Evolutionary conservation across 2,797 vertebrate genomes (phyloP), one percentile per base, ranked within the genome.

Genomic region (Pelobates cultripes): DNA sequence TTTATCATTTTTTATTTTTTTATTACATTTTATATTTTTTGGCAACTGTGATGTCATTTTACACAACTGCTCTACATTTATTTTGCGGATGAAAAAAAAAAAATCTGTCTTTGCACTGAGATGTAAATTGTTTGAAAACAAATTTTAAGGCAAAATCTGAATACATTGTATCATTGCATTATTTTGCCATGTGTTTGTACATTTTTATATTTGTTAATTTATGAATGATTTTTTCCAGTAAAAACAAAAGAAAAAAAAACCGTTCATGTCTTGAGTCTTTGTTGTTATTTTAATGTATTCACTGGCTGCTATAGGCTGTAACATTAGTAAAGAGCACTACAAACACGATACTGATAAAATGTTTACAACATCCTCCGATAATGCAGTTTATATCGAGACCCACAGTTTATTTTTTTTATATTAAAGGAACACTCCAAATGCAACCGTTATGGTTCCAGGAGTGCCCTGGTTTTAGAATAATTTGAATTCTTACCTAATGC

Each of bases 201-300:
- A 94, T 94, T 95, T 94, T 95, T 95, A 92, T 95, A 94, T 92
- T 91, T 94, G 92, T 94, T 95, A 94, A 94, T 93, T 95, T 94
- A 94, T 95, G 92, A 91, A 94, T 94, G 91, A 94, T 67, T 93
- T 94, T 94, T 90, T 94, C 93, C 94, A 94, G 92, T 94, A 93
- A 92, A 92, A 91, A 90, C 87, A 90, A 72, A 60, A 45, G 2
- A 28, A 63, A 63, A 75, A 51, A 60, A 28, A 28, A 1, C 28
- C 28, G 28, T 28, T 28, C 28, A 28, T 28, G 28, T 28, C 28
- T 28, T 28, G 28, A 28, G 28, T 28, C 28, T 28, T 28, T 28
- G 28, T 28, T 28, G 28, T 28, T 28, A 28, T 28, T 28, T 28
- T 28, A 28, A 28, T 28, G 28, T 28, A 28, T 28, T 28, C 28